Evolutionary conservation across 2,888 invertebrate species (phyloP), one percentile per base, ranked within the genome.

Genomic region (Trichogramma evanescens): DNA sequence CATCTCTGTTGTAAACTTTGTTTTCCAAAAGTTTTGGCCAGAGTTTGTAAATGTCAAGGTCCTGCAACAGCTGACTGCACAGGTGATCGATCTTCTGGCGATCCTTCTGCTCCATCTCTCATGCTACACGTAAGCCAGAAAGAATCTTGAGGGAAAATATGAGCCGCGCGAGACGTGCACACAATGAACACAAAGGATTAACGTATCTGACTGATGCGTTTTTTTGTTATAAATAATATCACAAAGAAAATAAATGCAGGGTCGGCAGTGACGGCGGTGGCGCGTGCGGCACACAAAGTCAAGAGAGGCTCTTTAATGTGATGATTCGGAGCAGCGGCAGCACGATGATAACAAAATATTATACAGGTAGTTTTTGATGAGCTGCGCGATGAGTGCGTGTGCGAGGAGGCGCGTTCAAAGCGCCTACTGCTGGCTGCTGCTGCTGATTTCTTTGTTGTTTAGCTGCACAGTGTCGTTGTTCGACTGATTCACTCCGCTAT

Each of bases 21-120:
- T 73, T 67, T n/a, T 71, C 66, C 4, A 77, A n/a, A 38, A 77
- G 65, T 62, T 68, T 70, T 8, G 76, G 76, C 70, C 72, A 71
- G 4, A 77, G 62, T 3, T 13, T 64, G 1, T 26, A 6, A 42
- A 75, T 67, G 49, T 75, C 61, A 4, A 65, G 52, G 70, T 67
- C 52, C 59, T 3, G 67, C 56, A 42, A 67, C 38, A 75, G 49
- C 2, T 56, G 9, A n/a, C 72, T 65, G 42, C 70, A 71, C 39
- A 60, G 68, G 3, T 40, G 39, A 56, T 74, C 71, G 44, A 76
- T 68, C 50, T 52, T 67, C 4, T 68, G 60, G 10, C 73, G 70
- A 63, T 74, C 67, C n/a, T 56, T 65, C 13, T 57, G 56, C 54
- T 75, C 67, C 76, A 76, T 76, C 26, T 51, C 54, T 51, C 9